These are phyloP conservation scores for Varanus salvator DNA, from an alignment of 2,113 vertebrate genomes.

Conservation along the genomic window DNA sequence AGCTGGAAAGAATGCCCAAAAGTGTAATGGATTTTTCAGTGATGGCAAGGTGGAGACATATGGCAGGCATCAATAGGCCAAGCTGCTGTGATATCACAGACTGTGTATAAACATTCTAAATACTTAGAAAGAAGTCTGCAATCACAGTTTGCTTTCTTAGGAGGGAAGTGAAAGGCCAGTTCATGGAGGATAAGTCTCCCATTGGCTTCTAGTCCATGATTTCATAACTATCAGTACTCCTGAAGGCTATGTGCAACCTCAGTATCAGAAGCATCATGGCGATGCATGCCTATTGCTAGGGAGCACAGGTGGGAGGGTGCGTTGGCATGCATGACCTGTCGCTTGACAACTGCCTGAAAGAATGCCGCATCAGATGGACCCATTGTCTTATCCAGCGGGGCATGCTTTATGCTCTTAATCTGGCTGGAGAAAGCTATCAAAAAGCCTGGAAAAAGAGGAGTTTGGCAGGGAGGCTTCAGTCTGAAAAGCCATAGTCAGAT, in stretches of 20 bases:
- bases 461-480: background rate
- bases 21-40: background rate
- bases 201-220: no score
- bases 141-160: background rate
- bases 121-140: background rate
- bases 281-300: no score
- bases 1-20: background rate
- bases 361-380: no score
- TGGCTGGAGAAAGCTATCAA: background rate
- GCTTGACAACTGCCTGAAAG: no score
- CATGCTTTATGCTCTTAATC: background rate
- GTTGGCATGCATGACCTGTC: no score
- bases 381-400: no score
- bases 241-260: no score
- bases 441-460: background rate
- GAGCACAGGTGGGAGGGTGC: no score
- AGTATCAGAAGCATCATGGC: no score
- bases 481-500: background rate
- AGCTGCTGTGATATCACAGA: background rate
- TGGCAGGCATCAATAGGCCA: background rate
- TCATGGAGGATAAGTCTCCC: no score
- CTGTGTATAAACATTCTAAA: background rate
- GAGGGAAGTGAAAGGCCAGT: background rate
- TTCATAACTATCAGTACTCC: no score
- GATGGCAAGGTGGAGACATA: background rate